Evolutionary conservation across 2,113 vertebrate species (phyloP), one percentile per base, ranked within the genome.

Genomic region (Leptobrachium ailaonicum): DNA sequence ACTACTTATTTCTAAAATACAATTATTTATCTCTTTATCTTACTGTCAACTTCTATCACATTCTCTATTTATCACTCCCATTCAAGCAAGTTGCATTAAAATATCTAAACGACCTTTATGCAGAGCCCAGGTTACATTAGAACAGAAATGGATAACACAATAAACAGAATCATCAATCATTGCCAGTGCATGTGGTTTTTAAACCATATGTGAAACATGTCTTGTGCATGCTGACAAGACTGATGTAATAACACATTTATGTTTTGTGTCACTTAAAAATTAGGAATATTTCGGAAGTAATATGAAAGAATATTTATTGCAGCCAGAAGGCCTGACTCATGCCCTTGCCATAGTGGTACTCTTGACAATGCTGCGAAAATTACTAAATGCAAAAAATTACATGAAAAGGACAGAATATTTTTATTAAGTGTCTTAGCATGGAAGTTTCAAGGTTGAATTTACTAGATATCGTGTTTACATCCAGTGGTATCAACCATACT

Each of bases 231-330:
- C 45, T 62, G 32, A 9, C 13, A 2, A 14, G 60, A 58, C 40
- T 78, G 67, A 71, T 71, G 76, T 60, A 71, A 78, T 70, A 40
- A 71, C 71, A 69, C 14, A 56, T 53, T 70, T 71, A 78, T 78
- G 67, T 78, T 78, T 78, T 78, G 41, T 71, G 20, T 32, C 20
- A 32, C 20, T 32, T 32, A 32, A 32, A 32, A 32, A 32, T 32
- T 32, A 32, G 20, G 20, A 32, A 32, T 32, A 32, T 32, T 32
- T 32, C 20, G 20, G 20, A 32, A 32, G 20, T 32, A 32, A 32
- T 32, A 32, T 32, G 20, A 32, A 32, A 32, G 20, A 32, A 32
- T 32, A 32, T 32, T 32, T 32, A 32, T 32, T 32, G 20, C 20
- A 32, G 20, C 20, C 20, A 32, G 20, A 32, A 32, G 20, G 20